Conservation (phyloP, 92 coral and sea anemone genomes). For the Zoanthus gigantus region DNA sequence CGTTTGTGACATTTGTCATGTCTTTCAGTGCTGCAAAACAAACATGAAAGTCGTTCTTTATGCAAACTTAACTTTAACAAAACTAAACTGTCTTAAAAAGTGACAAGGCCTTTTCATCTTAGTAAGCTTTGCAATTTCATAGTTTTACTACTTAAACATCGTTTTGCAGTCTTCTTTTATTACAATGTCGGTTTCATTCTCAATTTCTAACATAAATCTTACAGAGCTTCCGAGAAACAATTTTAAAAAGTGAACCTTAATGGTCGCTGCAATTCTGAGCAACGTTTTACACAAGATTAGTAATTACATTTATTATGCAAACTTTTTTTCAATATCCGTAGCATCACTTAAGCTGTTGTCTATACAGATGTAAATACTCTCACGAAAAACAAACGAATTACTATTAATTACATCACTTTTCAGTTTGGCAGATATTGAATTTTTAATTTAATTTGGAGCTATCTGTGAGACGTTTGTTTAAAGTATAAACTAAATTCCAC, state of each 20-base stretch:
- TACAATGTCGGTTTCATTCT: background rate
- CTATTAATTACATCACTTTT: background rate
- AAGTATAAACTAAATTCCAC: background rate
- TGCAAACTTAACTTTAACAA: constrained; percentile 17
- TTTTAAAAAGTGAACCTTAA: background rate
- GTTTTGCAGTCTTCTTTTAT: background rate
- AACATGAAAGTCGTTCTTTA: background rate
- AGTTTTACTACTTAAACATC: background rate
- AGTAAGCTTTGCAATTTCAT: background rate
- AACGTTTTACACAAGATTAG: background rate
- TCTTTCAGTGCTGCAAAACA: background rate
- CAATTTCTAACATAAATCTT: background rate
- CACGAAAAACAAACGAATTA: constrained; percentile 37
- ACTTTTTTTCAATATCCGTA: constrained; percentile 37
- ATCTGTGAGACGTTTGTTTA: background rate
- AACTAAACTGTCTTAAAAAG: constrained; percentile 7
- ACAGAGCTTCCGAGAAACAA: background rate
- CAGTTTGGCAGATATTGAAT: background rate
- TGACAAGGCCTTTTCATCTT: background rate
- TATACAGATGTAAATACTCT: constrained; percentile 30
- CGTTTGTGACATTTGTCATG: background rate
- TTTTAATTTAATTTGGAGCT: background rate
- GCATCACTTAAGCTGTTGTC: constrained; percentile 33
- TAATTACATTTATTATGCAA: constrained; percentile 6
- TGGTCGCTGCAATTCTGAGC: background rate